phyloP scores from a whole-genome alignment of 2,113 vertebrate genomes.

The Calonectris borealis region DNA sequence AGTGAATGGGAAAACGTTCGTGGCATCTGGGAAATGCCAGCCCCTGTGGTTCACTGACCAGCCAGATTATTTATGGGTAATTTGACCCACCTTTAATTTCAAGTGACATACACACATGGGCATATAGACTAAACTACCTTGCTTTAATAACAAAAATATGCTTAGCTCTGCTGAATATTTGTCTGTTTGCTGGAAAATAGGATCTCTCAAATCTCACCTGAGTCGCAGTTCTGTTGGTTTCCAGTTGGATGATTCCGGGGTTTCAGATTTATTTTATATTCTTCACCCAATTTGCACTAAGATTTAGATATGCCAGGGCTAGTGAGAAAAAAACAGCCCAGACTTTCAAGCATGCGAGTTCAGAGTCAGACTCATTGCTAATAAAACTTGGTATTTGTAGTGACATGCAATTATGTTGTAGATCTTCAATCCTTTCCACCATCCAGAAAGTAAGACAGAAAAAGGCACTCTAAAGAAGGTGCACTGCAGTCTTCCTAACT shows the following conservation, averaged over 20 bases:
- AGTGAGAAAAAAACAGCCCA: neutral
- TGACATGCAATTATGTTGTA: neutral
- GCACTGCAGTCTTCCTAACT: neutral
- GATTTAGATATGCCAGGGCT: neutral
- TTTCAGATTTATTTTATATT: neutral
- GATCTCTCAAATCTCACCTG: neutral
- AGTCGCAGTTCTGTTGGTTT: neutral
- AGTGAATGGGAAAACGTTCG: constrained; percentile 26
- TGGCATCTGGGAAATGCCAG: constrained; percentile 15
- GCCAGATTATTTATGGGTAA: constrained; percentile 18
- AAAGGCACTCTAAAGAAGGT: neutral
- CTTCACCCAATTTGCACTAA: neutral
- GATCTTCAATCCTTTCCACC: neutral
- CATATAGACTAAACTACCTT: neutral
- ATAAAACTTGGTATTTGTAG: neutral
- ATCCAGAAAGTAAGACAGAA: neutral
- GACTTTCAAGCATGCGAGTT: neutral
- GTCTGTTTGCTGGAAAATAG: neutral
- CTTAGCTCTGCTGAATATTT: neutral
- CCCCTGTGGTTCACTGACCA: constrained; percentile 24
- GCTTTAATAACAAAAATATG: neutral
- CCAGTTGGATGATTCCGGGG: neutral
- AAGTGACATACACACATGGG: neutral
- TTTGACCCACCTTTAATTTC: constrained; percentile 47
- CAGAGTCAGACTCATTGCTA: neutral